These are phyloP conservation scores for Eupsilia transversa DNA, from an alignment of 2,888 invertebrate species.

Conservation along the genomic window DNA sequence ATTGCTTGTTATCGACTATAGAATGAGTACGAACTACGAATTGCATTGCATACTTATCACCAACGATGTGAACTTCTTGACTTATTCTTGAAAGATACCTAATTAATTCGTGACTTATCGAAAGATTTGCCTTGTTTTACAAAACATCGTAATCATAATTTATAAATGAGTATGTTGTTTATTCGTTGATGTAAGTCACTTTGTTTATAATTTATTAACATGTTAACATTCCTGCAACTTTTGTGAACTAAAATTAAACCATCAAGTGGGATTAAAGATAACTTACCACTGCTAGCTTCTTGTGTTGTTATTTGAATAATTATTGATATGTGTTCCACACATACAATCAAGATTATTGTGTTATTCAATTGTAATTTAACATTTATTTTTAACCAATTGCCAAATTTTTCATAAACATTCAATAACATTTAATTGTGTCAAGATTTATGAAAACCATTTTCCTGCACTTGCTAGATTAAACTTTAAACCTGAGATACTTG, in stretches of 20 bases:
- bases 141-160: slow-evolving; percentile 8
- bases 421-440: neutral
- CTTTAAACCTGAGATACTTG: neutral
- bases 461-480: neutral
- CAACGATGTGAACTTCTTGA: slow-evolving; percentile 47
- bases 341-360: neutral
- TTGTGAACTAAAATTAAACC: neutral
- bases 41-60: slow-evolving; percentile 25
- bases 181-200: neutral
- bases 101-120: slow-evolving; percentile 21
- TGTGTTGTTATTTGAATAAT: neutral
- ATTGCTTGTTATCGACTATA: neutral
- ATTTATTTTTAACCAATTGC: neutral
- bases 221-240: neutral
- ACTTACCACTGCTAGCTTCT: neutral
- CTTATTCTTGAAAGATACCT: slow-evolving; percentile 11
- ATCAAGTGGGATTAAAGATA: neutral
- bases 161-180: slow-evolving; percentile 4
- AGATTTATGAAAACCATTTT: neutral
- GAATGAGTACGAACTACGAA: neutral
- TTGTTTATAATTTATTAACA: slow-evolving; percentile 16
- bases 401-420: neutral
- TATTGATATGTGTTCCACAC: neutral
- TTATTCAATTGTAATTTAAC: neutral
- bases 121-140: neutral